Conservation (phyloP, 2,888 invertebrate genomes). For the Orthosia gothica region DNA sequence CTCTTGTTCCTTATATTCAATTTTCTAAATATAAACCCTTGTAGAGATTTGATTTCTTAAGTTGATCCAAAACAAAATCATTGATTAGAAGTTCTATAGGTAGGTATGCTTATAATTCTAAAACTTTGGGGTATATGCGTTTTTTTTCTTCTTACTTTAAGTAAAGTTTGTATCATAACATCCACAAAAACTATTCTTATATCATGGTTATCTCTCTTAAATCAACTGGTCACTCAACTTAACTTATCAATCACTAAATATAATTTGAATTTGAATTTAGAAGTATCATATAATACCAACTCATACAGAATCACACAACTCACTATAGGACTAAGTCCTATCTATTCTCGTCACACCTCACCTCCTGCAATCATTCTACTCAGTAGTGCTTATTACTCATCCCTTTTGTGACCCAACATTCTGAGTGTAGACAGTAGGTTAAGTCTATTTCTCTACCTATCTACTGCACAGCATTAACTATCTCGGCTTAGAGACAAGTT, state of each 20-base stretch:
- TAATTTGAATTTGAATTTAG: no score
- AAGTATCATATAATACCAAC: no score
- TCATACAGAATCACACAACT: no score
- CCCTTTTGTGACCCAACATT: background rate
- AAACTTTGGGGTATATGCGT: background rate
- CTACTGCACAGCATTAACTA: constrained; percentile 14
- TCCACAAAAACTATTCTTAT: background rate
- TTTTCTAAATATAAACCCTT: background rate
- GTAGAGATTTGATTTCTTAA: background rate
- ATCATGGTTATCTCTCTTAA: no score
- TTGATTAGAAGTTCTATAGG: no score
- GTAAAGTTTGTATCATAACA: background rate
- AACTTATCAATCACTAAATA: no score
- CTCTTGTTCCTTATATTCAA: background rate
- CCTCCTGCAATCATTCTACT: background rate
- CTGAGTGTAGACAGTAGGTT: background rate
- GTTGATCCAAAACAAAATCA: no score
- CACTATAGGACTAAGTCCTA: background rate
- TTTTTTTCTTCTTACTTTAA: background rate
- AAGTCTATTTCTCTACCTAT: background rate
- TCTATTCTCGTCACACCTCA: background rate
- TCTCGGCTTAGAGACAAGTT: constrained; percentile 9
- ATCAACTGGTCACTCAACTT: no score
- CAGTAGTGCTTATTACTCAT: constrained; percentile 2
- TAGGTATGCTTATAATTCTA: no score